These are phyloP conservation scores for Cydia splendana DNA, from an alignment of 1,140 invertebrate species.

Conservation along the genomic window DNA sequence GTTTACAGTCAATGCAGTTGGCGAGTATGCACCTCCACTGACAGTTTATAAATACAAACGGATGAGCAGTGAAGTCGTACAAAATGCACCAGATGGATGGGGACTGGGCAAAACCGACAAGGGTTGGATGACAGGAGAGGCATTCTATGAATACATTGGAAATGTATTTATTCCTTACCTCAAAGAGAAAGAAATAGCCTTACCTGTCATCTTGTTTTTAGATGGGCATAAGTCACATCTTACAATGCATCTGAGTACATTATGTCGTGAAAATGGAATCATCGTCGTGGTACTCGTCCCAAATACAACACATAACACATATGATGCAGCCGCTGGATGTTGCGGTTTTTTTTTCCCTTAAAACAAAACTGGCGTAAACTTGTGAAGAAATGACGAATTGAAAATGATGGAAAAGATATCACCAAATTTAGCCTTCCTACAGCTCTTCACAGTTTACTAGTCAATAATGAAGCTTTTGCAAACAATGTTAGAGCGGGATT, in stretches of 20 bases:
- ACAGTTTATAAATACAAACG: slow-evolving; percentile 54
- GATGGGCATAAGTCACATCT: slow-evolving; percentile 70
- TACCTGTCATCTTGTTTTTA: slow-evolving; percentile 65
- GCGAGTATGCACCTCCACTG: slow-evolving; percentile 50
- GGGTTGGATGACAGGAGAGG: slow-evolving; percentile 67
- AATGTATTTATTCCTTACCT: slow-evolving; percentile 56
- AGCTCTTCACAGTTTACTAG: slow-evolving; percentile 42
- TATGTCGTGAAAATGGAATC: slow-evolving; percentile 66
- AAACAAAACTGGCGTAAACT: slow-evolving; percentile 42
- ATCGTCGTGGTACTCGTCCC: slow-evolving; percentile 62
- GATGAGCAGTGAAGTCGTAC: slow-evolving; percentile 40
- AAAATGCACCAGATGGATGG: slow-evolving; percentile 36
- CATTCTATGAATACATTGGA: slow-evolving; percentile 70
- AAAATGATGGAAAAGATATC: slow-evolving; percentile 39
- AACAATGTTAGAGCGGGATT: slow-evolving; percentile 27
- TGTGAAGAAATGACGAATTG: no score
- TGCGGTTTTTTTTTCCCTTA: slow-evolving; percentile 55
- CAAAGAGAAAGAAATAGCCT: slow-evolving; percentile 48
- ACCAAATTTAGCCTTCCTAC: slow-evolving; percentile 48
- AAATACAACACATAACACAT: slow-evolving; percentile 71
- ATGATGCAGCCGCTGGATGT: slow-evolving; percentile 72
- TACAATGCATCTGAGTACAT: slow-evolving; percentile 54
- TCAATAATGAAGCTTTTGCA: slow-evolving; percentile 18
- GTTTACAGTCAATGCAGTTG: slow-evolving; percentile 54
- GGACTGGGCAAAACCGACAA: slow-evolving; percentile 55